Evolutionary conservation across 2,797 vertebrate species (phyloP), one percentile per base, ranked within the genome.

Genomic region (Bradypodion pumilum): DNA sequence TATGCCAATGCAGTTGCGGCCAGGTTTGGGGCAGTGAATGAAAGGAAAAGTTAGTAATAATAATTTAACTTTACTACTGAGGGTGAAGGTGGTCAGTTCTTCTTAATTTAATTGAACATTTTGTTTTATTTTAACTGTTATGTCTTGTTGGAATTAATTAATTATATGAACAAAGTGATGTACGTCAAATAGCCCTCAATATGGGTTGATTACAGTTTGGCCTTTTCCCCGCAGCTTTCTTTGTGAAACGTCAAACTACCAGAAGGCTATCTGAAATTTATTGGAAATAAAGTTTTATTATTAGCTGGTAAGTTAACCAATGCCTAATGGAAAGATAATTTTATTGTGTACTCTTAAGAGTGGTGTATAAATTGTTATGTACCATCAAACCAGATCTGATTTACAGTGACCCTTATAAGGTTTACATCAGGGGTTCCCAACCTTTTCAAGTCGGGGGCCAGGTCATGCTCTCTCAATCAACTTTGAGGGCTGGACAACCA

Each of bases 241-340:
- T 78, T 95, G 91, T 96, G 94, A 96, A 89, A 78, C 63, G 7
- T 76, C 1, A 1, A 77, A 83, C 77, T 37, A 74, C 35, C 70
- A 56, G 78, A 91, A 49, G 5, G 10, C 25, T 0, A 2, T 25
- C 52, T 91, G 84, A 85, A 86, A 80, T 63, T 59, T 89, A 84
- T 52, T 84, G 74, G 79, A 87, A 81, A 83, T 80, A 83, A 88
- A 87, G 83, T 56, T 25, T 60, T 91, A 49, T 72, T 37, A 0
- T 87, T 78, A 85, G 91, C 90, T 85, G 95, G 95, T 96, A 93
- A 95, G 95, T 69, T 81, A 56, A 74, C 10, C 66, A 35, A 40
- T 35, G 62, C 12, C n/a, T 1, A 12, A n/a, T n/a, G n/a, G n/a
- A n/a, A n/a, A n/a, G n/a, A n/a, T n/a, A n/a, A n/a, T n/a, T n/a